These are phyloP conservation scores for Nematolebias whitei DNA, from an alignment of 2,113 vertebrate species.

Conservation along the genomic window DNA sequence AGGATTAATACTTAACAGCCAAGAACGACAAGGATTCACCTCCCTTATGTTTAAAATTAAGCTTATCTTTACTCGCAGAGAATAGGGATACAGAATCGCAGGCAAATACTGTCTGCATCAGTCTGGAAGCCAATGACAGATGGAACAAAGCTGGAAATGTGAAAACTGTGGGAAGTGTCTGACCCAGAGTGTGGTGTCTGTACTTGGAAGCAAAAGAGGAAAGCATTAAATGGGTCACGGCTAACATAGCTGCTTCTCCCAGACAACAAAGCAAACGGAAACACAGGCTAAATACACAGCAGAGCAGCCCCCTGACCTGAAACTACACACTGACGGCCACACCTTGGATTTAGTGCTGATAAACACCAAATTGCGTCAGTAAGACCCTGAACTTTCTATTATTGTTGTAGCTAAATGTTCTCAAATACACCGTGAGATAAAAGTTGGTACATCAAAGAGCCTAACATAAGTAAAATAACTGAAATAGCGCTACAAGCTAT, in stretches of 20 bases:
- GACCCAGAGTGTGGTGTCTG: conserved; percentile 25
- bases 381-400: too few species aligned
- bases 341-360: background rate
- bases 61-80: background rate
- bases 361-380: background rate
- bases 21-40: conserved; percentile 13
- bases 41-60: background rate
- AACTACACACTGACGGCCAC: conserved; percentile 15
- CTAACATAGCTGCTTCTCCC: conserved; percentile 54
- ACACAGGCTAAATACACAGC: conserved; percentile 28
- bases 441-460: too few species aligned
- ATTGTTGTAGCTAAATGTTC: too few species aligned
- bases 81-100: background rate
- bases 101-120: conserved; percentile 16
- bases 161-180: conserved; percentile 40
- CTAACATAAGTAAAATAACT: too few species aligned
- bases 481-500: too few species aligned
- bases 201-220: conserved; percentile 27
- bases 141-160: conserved; percentile 36
- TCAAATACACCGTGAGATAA: too few species aligned
- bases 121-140: conserved; percentile 35
- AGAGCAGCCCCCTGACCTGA: conserved; percentile 29
- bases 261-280: conserved; percentile 51
- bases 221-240: conserved; percentile 67
- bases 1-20: conserved; percentile 18